Evolutionary conservation across 2,113 vertebrate species (phyloP).

Genomic region (Holacanthus passer): DNA sequence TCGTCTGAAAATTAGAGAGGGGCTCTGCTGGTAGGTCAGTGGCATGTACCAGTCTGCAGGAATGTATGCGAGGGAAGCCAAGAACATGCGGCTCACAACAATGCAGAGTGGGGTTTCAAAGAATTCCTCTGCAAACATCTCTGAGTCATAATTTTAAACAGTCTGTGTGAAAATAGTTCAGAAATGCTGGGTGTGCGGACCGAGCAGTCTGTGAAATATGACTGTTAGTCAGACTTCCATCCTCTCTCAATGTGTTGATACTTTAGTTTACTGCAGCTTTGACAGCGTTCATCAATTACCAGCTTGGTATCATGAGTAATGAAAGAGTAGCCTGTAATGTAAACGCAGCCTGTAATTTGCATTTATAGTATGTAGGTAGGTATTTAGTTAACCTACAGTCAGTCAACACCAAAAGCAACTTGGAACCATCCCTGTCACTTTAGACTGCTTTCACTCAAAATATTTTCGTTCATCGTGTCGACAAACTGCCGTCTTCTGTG

Average conservation of each 20-base stretch:
- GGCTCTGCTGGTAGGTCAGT: conserved; percentile 22
- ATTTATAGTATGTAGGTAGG: conserved; percentile 9
- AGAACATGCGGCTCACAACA: conserved; percentile 45
- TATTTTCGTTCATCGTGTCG: not conserved
- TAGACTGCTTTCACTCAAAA: not conserved
- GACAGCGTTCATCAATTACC: conserved; percentile 6
- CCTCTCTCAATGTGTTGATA: not conserved
- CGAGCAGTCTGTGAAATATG: conserved; percentile 17
- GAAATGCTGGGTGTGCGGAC: conserved; percentile 18
- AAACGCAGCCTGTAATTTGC: conserved; percentile 32
- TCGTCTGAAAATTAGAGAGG: not conserved
- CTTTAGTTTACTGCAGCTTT: not conserved
- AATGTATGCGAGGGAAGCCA: conserved; percentile 48
- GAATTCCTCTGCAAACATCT: conserved; percentile 45
- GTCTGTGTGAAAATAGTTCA: conserved; percentile 50
- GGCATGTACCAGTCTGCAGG: conserved; percentile 33
- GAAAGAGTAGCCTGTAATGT: conserved; percentile 13
- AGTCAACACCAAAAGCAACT: not conserved
- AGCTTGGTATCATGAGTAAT: conserved; percentile 15
- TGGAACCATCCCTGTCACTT: not conserved
- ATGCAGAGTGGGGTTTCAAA: conserved; percentile 31
- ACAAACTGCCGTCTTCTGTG: not conserved
- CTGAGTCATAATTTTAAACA: conserved; percentile 29
- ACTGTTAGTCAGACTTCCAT: not conserved
- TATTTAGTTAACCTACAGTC: conserved; percentile 10